phyloP scores from a whole-genome alignment of 2,888 invertebrate genomes.

The Aphidius colemani region DNA sequence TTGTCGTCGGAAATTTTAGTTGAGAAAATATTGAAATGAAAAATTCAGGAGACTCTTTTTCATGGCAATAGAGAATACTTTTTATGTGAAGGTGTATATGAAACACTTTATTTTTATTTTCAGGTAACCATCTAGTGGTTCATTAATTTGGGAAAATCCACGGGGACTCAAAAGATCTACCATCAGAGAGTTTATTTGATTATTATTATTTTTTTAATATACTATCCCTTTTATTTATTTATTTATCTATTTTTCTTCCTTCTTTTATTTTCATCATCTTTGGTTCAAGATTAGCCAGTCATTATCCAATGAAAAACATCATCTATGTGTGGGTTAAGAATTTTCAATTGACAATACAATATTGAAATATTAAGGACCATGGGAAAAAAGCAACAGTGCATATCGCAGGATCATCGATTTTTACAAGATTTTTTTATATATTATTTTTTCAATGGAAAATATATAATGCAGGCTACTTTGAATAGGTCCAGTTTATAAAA shows the following conservation, averaged over 20 bases:
- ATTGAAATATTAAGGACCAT: constrained; percentile 9
- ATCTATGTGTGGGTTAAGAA: constrained; percentile 38
- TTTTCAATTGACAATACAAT: constrained; percentile 43
- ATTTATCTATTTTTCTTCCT: too few relatives aligned
- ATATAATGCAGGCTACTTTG: background rate
- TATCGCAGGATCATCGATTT: constrained; percentile 37
- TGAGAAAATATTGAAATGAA: too few relatives aligned
- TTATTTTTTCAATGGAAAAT: constrained; percentile 9
- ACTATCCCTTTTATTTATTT: too few relatives aligned
- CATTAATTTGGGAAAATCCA: constrained; percentile 45
- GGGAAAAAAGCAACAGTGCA: constrained; percentile 49
- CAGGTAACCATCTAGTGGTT: constrained; percentile 36
- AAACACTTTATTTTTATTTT: constrained; percentile 3
- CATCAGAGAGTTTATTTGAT: background rate
- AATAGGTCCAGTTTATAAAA: constrained; percentile 6
- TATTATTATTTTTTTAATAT: too few relatives aligned
- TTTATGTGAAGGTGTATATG: too few relatives aligned
- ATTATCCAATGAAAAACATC: constrained; percentile 29
- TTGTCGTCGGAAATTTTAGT: too few relatives aligned
- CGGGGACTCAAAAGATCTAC: constrained; percentile 12
- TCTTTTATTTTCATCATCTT: constrained; percentile 20
- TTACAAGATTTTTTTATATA: background rate
- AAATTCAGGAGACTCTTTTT: too few relatives aligned
- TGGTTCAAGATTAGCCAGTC: constrained; percentile 31
- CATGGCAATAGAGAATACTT: too few relatives aligned